Evolutionary conservation across 2,888 invertebrate genomes (phyloP), one percentile per base, ranked within the genome.

Genomic region (Caenorhabditis becei): DNA sequence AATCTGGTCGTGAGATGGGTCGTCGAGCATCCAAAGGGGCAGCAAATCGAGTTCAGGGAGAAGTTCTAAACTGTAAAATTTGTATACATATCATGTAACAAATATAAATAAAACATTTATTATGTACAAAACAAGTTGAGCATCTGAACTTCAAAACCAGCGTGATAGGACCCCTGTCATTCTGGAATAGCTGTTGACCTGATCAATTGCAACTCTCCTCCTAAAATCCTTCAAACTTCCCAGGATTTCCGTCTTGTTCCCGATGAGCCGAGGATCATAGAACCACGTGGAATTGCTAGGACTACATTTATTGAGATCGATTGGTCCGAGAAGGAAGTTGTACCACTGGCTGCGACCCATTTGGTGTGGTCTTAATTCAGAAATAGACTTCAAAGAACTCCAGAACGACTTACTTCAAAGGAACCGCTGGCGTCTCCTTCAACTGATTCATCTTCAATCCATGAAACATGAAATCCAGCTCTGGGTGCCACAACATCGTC

Each of bases 1-100:
- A 72, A 81, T 47, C 67, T 87, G 14, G 41, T 70, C 14, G 59
- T 87, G 56, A 85, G 85, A 51, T 87, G 78, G 66, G 72, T 75
- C 3, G 78, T 86, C 23, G 87, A 86, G n/a, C 84, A 86, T 71
- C 86, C 87, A 10, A 80, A 83, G 44, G 80, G 62, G 2, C 82
- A 87, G 62, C 80, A 79, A 47, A 56, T 87, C 35, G 81, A 80
- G 16, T 83, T 80, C 63, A 49, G 66, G 5, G 86, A 86, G 65
- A 82, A 75, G 24, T 81, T 63, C 28, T 83, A 77, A 77, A 8
- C 1, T 24, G 11, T 2, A 16, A 32, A 8, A 5, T 16, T 1
- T 66, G 54, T 41, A 10, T 2, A 65, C 20, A 49, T 49, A 26
- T 63, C 62, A 24, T 56, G 41, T 41, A 14, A 14, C n/a, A 35